Evolutionary conservation across 2,888 invertebrate species (phyloP).

Genomic region (Caenorhabditis sp.): DNA sequence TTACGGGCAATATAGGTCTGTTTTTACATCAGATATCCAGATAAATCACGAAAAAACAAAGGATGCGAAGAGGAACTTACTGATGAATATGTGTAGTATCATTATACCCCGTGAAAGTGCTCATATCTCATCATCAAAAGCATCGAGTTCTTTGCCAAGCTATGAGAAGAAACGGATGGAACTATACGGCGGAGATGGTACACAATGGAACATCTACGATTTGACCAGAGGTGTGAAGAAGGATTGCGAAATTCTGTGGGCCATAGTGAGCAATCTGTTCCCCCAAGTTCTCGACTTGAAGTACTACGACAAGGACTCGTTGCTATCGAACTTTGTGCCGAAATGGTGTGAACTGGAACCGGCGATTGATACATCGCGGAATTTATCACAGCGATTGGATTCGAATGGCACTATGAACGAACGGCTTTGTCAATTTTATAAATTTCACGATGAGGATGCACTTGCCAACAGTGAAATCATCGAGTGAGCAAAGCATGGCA

Average conservation of each 20-base stretch:
- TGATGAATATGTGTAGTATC: too few species aligned
- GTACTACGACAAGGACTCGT: not conserved
- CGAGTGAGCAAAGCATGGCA: too few species aligned
- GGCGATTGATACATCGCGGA: not conserved
- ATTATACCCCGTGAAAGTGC: slow-evolving; percentile 4
- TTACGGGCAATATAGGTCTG: not conserved
- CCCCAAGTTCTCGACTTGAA: not conserved
- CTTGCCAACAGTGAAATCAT: too few species aligned
- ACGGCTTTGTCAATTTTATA: slow-evolving; percentile 4
- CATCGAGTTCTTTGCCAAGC: not conserved
- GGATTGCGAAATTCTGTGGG: slow-evolving; percentile 19
- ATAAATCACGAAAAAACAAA: too few species aligned
- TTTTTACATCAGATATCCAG: too few species aligned
- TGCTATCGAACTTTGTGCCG: slow-evolving; percentile 20
- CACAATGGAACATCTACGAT: slow-evolving; percentile 7
- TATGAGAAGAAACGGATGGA: slow-evolving; percentile 5
- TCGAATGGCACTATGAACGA: not conserved
- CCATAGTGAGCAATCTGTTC: slow-evolving; percentile 5
- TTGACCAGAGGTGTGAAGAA: slow-evolving; percentile 13
- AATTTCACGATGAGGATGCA: too few species aligned
- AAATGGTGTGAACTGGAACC: slow-evolving; percentile 28
- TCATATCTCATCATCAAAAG: not conserved
- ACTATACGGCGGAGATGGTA: not conserved
- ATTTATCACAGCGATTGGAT: not conserved
- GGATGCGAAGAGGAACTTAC: too few species aligned